Conservation (phyloP, 2,888 invertebrate species). For the Drosophila borealis region DNA sequence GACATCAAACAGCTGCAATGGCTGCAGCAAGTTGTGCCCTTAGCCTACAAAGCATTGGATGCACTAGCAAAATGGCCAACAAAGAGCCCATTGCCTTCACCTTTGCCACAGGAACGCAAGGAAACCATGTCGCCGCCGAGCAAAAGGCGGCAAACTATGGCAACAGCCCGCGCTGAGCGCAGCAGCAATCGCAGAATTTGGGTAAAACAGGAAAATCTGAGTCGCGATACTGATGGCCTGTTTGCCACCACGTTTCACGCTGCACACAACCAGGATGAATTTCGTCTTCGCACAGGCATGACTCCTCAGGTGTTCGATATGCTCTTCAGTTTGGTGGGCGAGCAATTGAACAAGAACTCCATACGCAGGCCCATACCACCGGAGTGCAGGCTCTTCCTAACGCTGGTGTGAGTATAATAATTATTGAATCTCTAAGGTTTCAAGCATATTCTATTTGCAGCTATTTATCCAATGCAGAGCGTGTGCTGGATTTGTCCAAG, state of each 20-base stretch:
- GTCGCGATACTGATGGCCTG: conserved; percentile 19
- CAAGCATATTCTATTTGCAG: conserved; percentile 2
- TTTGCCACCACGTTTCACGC: conserved; percentile 19
- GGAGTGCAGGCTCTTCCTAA: conserved; percentile 32
- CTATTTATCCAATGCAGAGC: conserved; percentile 27
- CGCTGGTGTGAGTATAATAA: conserved; percentile 23
- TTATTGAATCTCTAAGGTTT: too few species aligned
- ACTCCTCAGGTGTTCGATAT: conserved; percentile 34
- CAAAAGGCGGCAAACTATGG: not conserved
- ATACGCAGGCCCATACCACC: conserved; percentile 20
- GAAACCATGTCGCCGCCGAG: not conserved
- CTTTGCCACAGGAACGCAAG: not conserved
- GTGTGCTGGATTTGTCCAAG: conserved; percentile 17
- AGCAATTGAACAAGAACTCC: conserved; percentile 34
- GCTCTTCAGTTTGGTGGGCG: conserved; percentile 32
- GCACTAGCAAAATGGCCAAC: not conserved
- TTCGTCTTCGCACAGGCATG: conserved; percentile 25
- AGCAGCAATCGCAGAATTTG: conserved; percentile 14
- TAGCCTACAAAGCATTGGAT: conserved; percentile 14
- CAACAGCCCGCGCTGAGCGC: not conserved
- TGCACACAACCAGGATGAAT: conserved; percentile 8
- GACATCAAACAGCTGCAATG: conserved; percentile 11
- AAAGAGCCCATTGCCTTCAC: not conserved
- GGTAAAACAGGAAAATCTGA: conserved; percentile 19
- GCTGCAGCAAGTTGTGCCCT: conserved; percentile 21